Evolutionary conservation across 2,113 vertebrate species (phyloP).

Genomic region (Jaculus jaculus): DNA sequence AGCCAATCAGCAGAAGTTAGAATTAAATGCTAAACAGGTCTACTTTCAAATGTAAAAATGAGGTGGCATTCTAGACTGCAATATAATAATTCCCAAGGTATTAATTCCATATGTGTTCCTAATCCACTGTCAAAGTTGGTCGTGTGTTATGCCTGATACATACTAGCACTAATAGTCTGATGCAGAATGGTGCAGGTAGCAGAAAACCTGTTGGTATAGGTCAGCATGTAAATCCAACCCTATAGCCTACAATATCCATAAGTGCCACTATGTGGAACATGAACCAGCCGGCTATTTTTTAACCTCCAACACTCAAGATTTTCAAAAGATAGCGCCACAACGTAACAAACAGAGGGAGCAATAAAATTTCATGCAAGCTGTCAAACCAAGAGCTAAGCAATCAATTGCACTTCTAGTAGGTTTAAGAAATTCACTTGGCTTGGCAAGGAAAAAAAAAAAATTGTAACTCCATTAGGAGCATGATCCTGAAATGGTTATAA

Average conservation of each 20-base stretch:
- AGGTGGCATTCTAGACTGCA: slow-evolving; percentile 11
- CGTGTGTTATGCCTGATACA: neutral
- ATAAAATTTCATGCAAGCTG: neutral
- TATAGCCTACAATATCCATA: neutral
- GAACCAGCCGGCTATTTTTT: slow-evolving; percentile 26
- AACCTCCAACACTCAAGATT: slow-evolving; percentile 28
- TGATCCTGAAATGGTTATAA: neutral
- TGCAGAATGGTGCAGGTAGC: neutral
- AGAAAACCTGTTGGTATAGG: neutral
- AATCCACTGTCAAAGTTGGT: neutral
- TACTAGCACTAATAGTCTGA: neutral
- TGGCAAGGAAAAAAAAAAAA: slow-evolving; percentile 47
- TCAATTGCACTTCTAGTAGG: neutral
- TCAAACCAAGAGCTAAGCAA: slow-evolving; percentile 43
- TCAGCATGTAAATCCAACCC: slow-evolving; percentile 15
- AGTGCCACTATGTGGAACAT: neutral
- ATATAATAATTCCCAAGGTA: slow-evolving; percentile 28
- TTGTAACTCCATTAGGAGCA: neutral
- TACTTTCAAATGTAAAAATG: slow-evolving; percentile 20
- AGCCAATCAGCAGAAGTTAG: neutral
- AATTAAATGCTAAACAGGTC: neutral
- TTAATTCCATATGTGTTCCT: neutral
- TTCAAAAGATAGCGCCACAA: slow-evolving; percentile 13
- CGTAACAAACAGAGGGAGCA: neutral
- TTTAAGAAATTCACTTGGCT: slow-evolving; percentile 44